phyloP scores from a whole-genome alignment of 2,888 invertebrate species.

The Erebia aethiops region DNA sequence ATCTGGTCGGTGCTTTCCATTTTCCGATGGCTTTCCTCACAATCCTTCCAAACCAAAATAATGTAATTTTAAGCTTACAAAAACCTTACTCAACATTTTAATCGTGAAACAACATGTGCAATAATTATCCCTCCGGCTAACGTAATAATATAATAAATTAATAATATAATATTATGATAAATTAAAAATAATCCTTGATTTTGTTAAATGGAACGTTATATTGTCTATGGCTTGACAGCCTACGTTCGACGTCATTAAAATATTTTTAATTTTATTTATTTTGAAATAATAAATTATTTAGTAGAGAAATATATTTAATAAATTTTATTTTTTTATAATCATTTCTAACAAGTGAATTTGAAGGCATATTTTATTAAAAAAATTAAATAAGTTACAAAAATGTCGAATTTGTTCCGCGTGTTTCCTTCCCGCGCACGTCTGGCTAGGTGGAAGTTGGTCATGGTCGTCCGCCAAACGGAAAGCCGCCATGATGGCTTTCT shows the following conservation, averaged over 20 bases:
- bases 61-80: no score
- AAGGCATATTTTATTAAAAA: slow-evolving; percentile 14
- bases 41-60: no score
- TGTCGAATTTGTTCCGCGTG: slow-evolving; percentile 75
- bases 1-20: no score
- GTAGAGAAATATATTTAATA: slow-evolving; percentile 29
- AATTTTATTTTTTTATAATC: slow-evolving; percentile 35
- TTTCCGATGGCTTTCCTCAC: no score
- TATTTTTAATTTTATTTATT: slow-evolving; percentile 44
- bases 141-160: no score
- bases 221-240: slow-evolving; percentile 45
- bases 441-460: slow-evolving; percentile 87
- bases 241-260: slow-evolving; percentile 44
- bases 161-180: no score
- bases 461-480: slow-evolving; percentile 84
- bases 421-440: slow-evolving; percentile 88
- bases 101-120: no score
- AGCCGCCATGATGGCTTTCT: slow-evolving; percentile 94
- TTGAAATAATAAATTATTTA: slow-evolving; percentile 31
- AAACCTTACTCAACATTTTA: no score
- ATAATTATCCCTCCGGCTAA: no score
- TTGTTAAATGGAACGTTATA: slow-evolving; percentile 23
- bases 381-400: slow-evolving; percentile 50
- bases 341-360: slow-evolving; percentile 6
- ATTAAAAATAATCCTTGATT: background rate